Evolutionary conservation across 35 echinoderm and acorn worm genomes (phyloP).

Genomic region (Heliocidaris erythrogramma): DNA sequence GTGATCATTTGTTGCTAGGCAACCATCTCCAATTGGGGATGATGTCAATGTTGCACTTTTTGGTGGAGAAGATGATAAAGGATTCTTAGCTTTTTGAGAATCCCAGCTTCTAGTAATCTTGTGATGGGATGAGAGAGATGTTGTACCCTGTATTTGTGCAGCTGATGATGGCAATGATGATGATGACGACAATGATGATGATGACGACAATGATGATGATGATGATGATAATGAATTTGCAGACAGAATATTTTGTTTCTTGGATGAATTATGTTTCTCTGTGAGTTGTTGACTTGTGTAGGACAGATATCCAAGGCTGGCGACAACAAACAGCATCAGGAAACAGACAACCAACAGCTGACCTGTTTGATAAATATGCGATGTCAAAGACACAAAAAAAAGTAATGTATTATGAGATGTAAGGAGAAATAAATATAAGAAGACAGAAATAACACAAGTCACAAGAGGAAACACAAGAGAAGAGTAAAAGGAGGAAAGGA

Average conservation of each 20-base stretch:
- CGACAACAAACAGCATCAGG: conserved; percentile 13
- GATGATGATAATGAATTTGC: background rate
- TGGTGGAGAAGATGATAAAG: background rate
- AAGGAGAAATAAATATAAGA: no score
- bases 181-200: background rate
- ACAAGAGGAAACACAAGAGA: no score
- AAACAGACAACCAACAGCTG: conserved; percentile 43
- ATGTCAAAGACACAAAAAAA: background rate
- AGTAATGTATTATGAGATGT: no score
- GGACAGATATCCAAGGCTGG: background rate
- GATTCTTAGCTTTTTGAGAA: conserved; percentile 9
- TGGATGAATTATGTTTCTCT: background rate
- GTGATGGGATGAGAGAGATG: background rate
- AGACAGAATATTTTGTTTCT: background rate
- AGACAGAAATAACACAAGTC: no score
- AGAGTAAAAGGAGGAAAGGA: no score
- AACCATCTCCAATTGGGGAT: background rate
- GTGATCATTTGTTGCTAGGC: background rate
- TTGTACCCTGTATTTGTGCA: background rate
- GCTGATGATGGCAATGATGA: background rate
- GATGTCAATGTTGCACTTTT: background rate
- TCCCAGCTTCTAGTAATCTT: background rate
- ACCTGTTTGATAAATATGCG: background rate
- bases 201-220: background rate
- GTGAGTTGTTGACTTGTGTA: conserved; percentile 37